Base-by-base conservation (phyloP, 2,113 vertebrate species). In the Isurus oxyrinchus region DNA sequence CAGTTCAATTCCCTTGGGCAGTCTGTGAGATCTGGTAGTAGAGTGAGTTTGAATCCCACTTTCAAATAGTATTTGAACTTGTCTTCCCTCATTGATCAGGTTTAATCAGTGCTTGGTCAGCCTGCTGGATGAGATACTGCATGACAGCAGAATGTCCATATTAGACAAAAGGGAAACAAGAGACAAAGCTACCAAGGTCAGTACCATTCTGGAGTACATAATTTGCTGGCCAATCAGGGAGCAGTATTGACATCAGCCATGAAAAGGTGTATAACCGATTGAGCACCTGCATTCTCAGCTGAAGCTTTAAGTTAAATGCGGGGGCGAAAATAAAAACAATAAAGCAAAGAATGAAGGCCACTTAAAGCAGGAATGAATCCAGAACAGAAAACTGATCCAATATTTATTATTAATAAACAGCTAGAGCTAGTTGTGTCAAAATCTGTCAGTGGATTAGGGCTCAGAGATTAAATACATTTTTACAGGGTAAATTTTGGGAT, bases 21-120 rank as follows among this genome's bases (percentile, higher is more conserved):
- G 35, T 69, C 16, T 27, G 93, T 11, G 23, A 95, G 93, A 69
- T 95, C 61, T 44, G 23, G 40, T 67, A 49, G 63, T 67, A 25
- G 93, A 95, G 61, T 49, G 93, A 67, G 63, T 95, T 95, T 95
- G 61, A 95, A 67, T 66, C 61, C 40, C n/a, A 67, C 61, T 95
- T 95, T 44, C 63, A 95, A 66, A 95, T 95, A 63, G 69, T 49
- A 66, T 69, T 95, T 95, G 93, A 95, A 69, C 93, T 67, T 95
- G 93, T 66, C 63, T 95, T 95, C 40, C 63, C 61, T 67, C 93
- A 95, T 95, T 67, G 93, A 95, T 95, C 93, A 95, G 40, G 61
- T 95, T 67, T 66, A 67, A 95, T 67, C 61, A 67, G n/a, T 95
- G 61, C 61, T 69, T 95, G 61, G 93, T 95, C 93, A 95, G 93